These are phyloP conservation scores for Lottia scabra DNA, from an alignment of 2,888 invertebrate genomes.

Conservation along the genomic window DNA sequence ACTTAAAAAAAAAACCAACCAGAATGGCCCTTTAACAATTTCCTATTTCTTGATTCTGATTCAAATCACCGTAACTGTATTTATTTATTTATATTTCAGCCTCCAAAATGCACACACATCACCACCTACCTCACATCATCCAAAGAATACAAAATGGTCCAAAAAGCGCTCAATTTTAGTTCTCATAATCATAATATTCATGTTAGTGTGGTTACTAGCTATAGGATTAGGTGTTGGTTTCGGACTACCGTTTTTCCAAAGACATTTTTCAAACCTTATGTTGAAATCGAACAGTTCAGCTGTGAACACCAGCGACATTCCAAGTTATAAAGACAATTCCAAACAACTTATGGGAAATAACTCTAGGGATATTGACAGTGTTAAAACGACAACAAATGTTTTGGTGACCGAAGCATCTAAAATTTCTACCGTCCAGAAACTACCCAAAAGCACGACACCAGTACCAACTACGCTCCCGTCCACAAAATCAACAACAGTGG, in stretches of 20 bases:
- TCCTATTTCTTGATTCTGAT: too few species aligned
- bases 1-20: too few species aligned
- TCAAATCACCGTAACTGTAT: too few species aligned
- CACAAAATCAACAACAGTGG: background rate
- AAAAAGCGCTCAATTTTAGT: slow-evolving; percentile 1
- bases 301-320: background rate
- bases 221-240: background rate
- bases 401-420: background rate
- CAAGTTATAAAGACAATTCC: background rate
- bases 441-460: background rate
- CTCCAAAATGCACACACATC: too few species aligned
- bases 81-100: too few species aligned
- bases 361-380: background rate
- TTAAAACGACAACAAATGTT: background rate
- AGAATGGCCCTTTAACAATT: too few species aligned
- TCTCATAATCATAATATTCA: background rate
- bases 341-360: background rate
- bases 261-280: background rate
- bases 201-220: background rate
- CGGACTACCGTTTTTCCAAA: background rate
- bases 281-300: background rate
- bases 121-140: too few species aligned
- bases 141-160: background rate
- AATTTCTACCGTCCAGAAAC: background rate
- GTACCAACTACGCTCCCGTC: background rate